Evolutionary conservation across 2,113 vertebrate species (phyloP).

Genomic region (Oreochromis tanganicae): DNA sequence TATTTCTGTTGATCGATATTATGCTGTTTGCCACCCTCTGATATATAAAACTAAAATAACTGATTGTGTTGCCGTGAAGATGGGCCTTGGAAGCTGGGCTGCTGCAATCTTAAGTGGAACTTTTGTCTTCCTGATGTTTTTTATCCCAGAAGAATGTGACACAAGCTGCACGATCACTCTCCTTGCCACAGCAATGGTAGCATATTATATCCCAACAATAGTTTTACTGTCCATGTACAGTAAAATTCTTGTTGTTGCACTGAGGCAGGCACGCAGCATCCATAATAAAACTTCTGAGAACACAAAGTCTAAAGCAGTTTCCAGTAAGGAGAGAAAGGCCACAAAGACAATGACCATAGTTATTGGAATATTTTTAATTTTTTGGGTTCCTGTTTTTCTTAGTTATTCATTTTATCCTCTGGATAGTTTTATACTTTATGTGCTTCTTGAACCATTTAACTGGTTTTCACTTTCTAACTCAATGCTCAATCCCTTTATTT

Average conservation of each 20-base stretch:
- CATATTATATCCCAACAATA: slow-evolving; percentile 4
- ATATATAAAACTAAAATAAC: neutral
- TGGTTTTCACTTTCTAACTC: neutral
- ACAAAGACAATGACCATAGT: slow-evolving; percentile 3
- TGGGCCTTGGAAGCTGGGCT: slow-evolving; percentile 77
- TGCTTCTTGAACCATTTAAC: neutral
- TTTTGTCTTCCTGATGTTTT: neutral
- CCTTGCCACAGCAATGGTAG: neutral
- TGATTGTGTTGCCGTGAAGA: neutral
- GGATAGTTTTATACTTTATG: neutral
- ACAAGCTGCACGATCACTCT: fast-evolving
- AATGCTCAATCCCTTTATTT: neutral
- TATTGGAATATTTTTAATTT: neutral
- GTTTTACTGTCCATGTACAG: slow-evolving; percentile 15
- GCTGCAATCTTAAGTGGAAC: slow-evolving; percentile 73
- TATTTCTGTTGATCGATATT: neutral
- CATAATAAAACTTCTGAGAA: neutral
- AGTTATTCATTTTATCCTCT: neutral
- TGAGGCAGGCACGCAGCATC: slow-evolving; percentile 10
- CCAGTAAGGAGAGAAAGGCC: slow-evolving; percentile 8
- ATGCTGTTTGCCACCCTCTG: neutral
- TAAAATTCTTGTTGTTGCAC: slow-evolving; percentile 17
- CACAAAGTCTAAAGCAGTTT: neutral
- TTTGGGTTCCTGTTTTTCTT: neutral
- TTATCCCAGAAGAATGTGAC: neutral